A percentile compares a stretch with the other conserved stretches of the same genome.
phyloP scores from a whole-genome alignment of 1,140 invertebrate species.

The Glomeris maerens region DNA sequence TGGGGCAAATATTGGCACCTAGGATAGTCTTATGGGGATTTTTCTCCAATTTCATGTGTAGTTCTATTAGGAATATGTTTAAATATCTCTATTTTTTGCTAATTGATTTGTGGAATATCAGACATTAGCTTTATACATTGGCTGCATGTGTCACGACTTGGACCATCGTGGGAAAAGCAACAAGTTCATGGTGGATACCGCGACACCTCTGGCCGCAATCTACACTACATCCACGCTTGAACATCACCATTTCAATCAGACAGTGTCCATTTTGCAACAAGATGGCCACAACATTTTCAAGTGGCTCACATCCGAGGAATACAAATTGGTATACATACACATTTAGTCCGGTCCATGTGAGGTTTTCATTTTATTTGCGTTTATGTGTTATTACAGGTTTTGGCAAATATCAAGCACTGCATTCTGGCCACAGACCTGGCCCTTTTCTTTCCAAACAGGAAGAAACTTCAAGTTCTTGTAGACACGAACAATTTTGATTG shows the following conservation, averaged over 20 bases:
- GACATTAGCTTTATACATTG: constrained; percentile 58
- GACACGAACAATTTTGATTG: constrained; percentile 43
- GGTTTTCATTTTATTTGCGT: not conserved
- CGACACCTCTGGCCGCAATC: constrained; percentile 60
- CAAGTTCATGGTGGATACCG: constrained; percentile 66
- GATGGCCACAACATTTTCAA: constrained; percentile 68
- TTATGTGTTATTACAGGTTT: constrained; percentile 30
- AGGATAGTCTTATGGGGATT: no score
- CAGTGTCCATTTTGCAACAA: constrained; percentile 59
- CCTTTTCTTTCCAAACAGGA: constrained; percentile 59
- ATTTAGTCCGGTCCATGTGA: not conserved
- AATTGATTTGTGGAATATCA: constrained; percentile 27
- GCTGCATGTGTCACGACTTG: constrained; percentile 65
- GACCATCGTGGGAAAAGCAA: constrained; percentile 74
- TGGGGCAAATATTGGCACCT: no score
- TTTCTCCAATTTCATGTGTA: no score
- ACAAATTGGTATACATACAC: constrained; percentile 49
- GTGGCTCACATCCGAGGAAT: constrained; percentile 53
- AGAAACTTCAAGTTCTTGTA: constrained; percentile 43
- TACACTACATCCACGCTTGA: constrained; percentile 72
- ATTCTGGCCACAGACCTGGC: constrained; percentile 72
- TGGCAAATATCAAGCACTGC: constrained; percentile 59
- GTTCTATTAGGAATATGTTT: no score
- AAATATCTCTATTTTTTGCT: no score
- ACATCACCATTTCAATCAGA: constrained; percentile 77